These are phyloP conservation scores for Arbacia lixula DNA, from an alignment of 53 echinoderm and acorn worm species.

Conservation along the genomic window DNA sequence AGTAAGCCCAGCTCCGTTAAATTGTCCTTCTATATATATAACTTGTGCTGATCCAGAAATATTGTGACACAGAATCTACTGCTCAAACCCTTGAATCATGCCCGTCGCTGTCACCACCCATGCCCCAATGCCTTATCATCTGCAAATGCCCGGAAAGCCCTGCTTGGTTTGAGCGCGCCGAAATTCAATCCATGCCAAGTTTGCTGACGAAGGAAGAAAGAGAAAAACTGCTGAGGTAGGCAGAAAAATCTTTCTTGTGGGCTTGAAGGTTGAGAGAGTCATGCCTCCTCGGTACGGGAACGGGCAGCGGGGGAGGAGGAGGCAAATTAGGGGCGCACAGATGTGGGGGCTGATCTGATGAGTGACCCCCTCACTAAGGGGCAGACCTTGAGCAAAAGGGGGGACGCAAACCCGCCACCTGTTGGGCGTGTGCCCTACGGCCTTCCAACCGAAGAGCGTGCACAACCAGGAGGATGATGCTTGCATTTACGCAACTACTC, in stretches of 20 bases:
- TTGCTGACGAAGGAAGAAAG: conserved; percentile 6
- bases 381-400: conserved; percentile 23
- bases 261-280: conserved; percentile 14
- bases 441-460: conserved; percentile 6
- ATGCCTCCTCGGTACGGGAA: too few species aligned
- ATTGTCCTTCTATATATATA: too few species aligned
- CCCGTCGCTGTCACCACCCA: conserved; percentile 13
- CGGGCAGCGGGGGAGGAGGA: conserved; percentile 17
- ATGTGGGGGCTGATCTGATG: conserved; percentile 45
- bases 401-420: conserved; percentile 29
- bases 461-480: background rate
- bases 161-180: conserved; percentile 20
- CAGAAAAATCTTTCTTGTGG: conserved; percentile 7
- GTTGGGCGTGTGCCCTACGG: conserved; percentile 35
- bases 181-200: conserved; percentile 16
- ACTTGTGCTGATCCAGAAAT: too few species aligned
- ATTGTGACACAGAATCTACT: too few species aligned
- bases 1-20: too few species aligned
- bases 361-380: conserved; percentile 14
- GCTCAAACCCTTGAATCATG: conserved; percentile 13
- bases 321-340: conserved; percentile 43
- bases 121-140: conserved; percentile 24
- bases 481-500: conserved; percentile 33
- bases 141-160: conserved; percentile 51
- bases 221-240: conserved; percentile 51